These are phyloP conservation scores for Tachina grossa DNA, from an alignment of 2,888 invertebrate genomes.

Conservation along the genomic window DNA sequence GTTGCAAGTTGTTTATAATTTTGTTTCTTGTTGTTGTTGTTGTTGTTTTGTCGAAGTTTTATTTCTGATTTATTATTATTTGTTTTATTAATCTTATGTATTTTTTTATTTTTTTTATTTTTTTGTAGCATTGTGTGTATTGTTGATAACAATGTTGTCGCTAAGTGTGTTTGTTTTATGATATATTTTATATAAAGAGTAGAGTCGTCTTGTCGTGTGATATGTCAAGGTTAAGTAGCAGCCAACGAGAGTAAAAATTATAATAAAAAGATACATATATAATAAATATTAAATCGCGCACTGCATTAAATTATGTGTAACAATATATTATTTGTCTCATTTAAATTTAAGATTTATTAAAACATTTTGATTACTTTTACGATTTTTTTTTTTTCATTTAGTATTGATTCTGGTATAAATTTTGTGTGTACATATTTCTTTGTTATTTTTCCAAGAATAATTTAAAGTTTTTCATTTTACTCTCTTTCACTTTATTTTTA, in stretches of 20 bases:
- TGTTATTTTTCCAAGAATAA: conserved; percentile 9
- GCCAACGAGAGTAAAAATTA: conserved; percentile 65
- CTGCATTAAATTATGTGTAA: conserved; percentile 21
- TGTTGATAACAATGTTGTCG: conserved; percentile 58
- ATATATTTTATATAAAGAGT: conserved; percentile 61
- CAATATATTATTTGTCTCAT: conserved; percentile 28
- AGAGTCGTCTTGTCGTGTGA: conserved; percentile 74
- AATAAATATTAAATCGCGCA: conserved; percentile 53
- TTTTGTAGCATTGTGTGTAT: conserved; percentile 44
- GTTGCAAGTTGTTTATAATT: conserved; percentile 15
- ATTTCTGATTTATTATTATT: conserved; percentile 37
- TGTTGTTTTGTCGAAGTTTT: conserved; percentile 1
- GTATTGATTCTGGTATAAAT: background rate
- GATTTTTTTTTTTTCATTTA: conserved; percentile 16
- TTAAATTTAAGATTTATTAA: conserved; percentile 23
- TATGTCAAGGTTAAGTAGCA: conserved; percentile 78
- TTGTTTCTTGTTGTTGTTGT: conserved; percentile 7
- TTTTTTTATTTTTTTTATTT: background rate
- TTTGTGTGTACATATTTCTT: conserved; percentile 17
- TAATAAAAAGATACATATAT: conserved; percentile 41
- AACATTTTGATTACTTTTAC: conserved; percentile 3
- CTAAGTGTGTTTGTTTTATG: conserved; percentile 56
- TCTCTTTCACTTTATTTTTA: conserved; percentile 6
- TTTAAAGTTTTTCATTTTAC: conserved; percentile 21
- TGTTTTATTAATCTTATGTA: background rate